phyloP scores from a whole-genome alignment of 2,113 vertebrate species.

The Colistium nudipinnis region DNA sequence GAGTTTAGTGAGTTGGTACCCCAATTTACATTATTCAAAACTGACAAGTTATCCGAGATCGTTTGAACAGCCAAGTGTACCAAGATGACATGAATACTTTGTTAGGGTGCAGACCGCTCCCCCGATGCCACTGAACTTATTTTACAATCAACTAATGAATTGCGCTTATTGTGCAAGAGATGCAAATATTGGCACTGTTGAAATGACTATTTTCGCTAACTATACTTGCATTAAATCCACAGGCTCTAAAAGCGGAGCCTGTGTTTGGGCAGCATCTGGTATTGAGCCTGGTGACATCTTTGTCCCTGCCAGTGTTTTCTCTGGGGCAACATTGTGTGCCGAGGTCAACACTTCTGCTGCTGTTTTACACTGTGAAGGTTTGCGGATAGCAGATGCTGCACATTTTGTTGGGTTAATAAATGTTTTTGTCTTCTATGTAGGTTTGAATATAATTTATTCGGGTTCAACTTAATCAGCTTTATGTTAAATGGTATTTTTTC shows the following conservation, averaged over 20 bases:
- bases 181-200: not conserved
- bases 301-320: slow-evolving; percentile 46
- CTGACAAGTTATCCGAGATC: not conserved
- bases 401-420: slow-evolving; percentile 19
- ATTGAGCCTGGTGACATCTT: slow-evolving; percentile 55
- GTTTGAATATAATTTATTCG: too few species aligned
- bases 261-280: slow-evolving; percentile 60
- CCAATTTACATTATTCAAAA: slow-evolving; percentile 9
- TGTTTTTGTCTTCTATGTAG: slow-evolving; percentile 3
- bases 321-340: slow-evolving; percentile 37
- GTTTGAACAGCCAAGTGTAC: not conserved
- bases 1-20: not conserved
- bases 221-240: not conserved
- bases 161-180: too few species aligned
- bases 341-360: slow-evolving; percentile 48
- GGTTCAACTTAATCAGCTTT: too few species aligned
- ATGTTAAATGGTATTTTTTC: too few species aligned
- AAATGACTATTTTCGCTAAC: not conserved
- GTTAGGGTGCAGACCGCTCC: too few species aligned
- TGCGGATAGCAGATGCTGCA: slow-evolving; percentile 39
- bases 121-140: too few species aligned
- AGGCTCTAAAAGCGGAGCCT: not conserved
- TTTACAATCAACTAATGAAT: too few species aligned
- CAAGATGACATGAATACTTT: not conserved
- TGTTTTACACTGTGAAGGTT: slow-evolving; percentile 18